Percentiles rank a stretch among this genome's conserved stretches.
These are phyloP conservation scores for Calyptommatus sinebrachiatus DNA, from an alignment of 2,113 vertebrate genomes.

Conservation along the genomic window DNA sequence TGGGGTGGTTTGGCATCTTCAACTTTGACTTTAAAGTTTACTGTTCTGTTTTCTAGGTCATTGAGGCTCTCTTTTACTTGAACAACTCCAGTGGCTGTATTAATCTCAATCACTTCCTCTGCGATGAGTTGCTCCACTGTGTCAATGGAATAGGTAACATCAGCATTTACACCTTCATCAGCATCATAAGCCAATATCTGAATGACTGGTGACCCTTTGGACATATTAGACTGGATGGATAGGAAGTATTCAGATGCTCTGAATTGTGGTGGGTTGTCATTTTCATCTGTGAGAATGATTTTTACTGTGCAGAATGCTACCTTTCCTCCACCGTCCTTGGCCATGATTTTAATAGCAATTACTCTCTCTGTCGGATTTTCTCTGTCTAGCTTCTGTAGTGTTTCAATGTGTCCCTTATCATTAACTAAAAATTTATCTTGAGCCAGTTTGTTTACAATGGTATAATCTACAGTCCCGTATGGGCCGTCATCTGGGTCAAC, in stretches of 20 bases:
- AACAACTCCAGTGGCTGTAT: constrained; percentile 88
- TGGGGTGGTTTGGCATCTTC: constrained; percentile 90
- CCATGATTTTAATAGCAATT: constrained; percentile 95
- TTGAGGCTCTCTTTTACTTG: constrained; percentile 89
- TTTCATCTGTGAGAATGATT: constrained; percentile 95
- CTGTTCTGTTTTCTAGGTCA: constrained; percentile 88
- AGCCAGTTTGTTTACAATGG: constrained; percentile 94
- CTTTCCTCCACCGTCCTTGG: constrained; percentile 90
- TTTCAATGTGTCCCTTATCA: constrained; percentile 82
- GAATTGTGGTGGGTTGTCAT: constrained; percentile 92
- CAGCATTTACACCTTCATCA: constrained; percentile 92
- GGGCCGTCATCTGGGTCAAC: constrained; percentile 89
- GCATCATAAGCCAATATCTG: constrained; percentile 93
- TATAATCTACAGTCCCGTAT: constrained; percentile 91
- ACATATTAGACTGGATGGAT: constrained; percentile 88
- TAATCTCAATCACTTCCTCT: constrained; percentile 89
- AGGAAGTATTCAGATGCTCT: constrained; percentile 88
- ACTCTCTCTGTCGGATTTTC: constrained; percentile 92
- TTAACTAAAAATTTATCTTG: constrained; percentile 90
- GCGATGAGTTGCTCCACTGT: constrained; percentile 73
- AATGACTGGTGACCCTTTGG: constrained; percentile 88
- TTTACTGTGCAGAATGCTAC: constrained; percentile 95
- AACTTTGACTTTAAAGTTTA: constrained; percentile 91
- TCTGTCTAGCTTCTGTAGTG: constrained; percentile 86
- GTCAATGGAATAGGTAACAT: constrained; percentile 91